Base-by-base conservation (phyloP, 1,140 invertebrate species). In the Ceratoteleas bidentatus region DNA sequence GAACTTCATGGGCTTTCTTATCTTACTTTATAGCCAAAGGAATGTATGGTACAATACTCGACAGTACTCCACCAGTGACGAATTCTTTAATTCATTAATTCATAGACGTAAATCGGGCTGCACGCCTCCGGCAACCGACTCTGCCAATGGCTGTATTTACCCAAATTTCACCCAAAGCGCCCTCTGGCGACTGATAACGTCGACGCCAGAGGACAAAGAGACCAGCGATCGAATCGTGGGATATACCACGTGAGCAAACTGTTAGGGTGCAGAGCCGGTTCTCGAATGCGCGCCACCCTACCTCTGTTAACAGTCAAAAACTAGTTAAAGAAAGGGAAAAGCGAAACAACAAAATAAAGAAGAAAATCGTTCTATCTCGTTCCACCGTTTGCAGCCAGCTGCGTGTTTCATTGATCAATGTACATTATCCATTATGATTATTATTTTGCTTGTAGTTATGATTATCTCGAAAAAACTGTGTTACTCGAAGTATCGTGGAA, bases 1-100 rank as follows among this genome's bases (percentile, higher is more conserved):
- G 60, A 81, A 84, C 85, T 84, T 83, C 81, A 83, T 73, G 69
- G 82, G 70, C 76, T 83, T 81, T 52, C 79, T 89, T 89, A 90
- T 87, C 88, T 90, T 91, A 91, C 81, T 85, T 91, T 91, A 92
- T 91, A 92, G 90, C 90, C 91, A 90, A 91, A 92, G 91, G 91
- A 92, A 92, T 92, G 91, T 92, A 92, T 88, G 88, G 89, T 91
- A 92, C 91, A 92, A 92, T 92, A 91, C 90, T 91, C 89, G 82
- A 92, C 90, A 88, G 88, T 90, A 84, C 83, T 82, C 82, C 77
- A 77, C 76, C 81, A 79, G 80, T 84, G 75, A 79, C 69, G 70
- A 83, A 75, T 72, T 69, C 16, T 32, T 65, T 33, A 58, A 47
- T 58, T 34, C 40, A 60, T 52, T 15, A 49, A 62, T 65, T 45